Evolutionary conservation across 2,888 invertebrate genomes (phyloP), one percentile per base, ranked within the genome.

Genomic region (Mesochorus sp.): DNA sequence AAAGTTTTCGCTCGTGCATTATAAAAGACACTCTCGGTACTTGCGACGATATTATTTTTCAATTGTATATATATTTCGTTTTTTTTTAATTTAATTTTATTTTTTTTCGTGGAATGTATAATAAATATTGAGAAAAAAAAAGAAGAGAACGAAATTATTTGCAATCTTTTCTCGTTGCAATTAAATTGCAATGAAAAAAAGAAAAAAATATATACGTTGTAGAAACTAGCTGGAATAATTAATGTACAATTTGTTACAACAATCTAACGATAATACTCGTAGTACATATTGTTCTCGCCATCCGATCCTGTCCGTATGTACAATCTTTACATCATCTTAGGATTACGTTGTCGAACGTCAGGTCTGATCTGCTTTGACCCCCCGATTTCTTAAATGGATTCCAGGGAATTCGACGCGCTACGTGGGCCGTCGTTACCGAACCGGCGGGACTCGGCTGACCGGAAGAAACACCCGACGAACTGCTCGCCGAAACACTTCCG

Each of bases 311-410:
- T 72, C 57, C 57, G 37, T 44, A 39, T 28, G 70, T 31, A 55
- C 47, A 21, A 2, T 61, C 17, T 6, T 72, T 64, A 10, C 17
- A 86, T 91, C 91, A 94, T 92, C 94, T 93, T 72, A 94, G 93
- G 78, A 93, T 93, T 70, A 94, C 93, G 81, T 94, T 93, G 85
- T 92, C 92, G 39, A 93, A 91, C 6, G 90, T 90, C 3, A 91
- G 90, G 70, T 93, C 93, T 19, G n/a, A n/a, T n/a, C 93, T 91
- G 64, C 91, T 93, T 64, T 94, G 93, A 0, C 92, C 88, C 1
- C 93, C 92, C 81, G 94, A 93, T 57, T 95, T 92, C 77, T 94
- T 93, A 91, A 96, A 96, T 0, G 95, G 95, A 88, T 95, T 96
- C 95, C 95, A 95, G 1, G 94, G 93, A 74, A 93, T 91, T 1